Percentiles rank a stretch among this genome's conserved stretches.
Evolutionary conservation across 2,113 vertebrate genomes (phyloP).

Genomic region (Thamnophis sirtalis): DNA sequence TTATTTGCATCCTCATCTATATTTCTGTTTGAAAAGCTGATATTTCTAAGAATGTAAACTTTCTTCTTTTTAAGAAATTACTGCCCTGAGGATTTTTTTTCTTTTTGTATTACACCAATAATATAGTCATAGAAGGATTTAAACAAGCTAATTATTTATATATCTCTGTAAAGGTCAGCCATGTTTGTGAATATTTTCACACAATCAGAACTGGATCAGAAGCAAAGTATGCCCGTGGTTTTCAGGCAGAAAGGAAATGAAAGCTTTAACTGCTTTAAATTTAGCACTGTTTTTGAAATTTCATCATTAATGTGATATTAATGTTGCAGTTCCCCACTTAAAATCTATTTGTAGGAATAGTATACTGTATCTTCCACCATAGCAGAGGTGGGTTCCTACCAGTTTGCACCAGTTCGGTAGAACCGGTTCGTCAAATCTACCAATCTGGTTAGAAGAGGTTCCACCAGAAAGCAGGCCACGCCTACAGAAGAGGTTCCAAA

Average conservation of each 20-base stretch:
- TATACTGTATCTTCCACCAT: neutral
- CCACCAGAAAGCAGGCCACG: too few species aligned
- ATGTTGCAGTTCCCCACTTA: neutral
- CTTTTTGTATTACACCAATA: neutral
- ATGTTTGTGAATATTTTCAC: neutral
- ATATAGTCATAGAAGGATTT: neutral
- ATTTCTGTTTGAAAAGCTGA: neutral
- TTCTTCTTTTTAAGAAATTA: neutral
- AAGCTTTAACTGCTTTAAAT: neutral
- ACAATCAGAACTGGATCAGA: neutral
- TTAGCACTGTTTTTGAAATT: neutral
- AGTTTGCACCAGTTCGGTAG: too few species aligned
- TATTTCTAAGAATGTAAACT: neutral
- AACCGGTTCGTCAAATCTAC: too few species aligned
- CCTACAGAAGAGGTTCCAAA: too few species aligned
- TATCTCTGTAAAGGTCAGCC: neutral
- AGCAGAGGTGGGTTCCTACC: too few species aligned
- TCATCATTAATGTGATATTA: neutral
- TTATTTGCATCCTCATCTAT: neutral
- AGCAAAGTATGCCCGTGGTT: neutral
- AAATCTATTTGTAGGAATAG: neutral
- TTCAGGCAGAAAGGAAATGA: neutral
- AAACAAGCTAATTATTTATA: neutral
- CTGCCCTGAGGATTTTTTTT: neutral
- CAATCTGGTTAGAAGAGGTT: too few species aligned